A percentile compares a stretch with the other conserved stretches of the same genome.
phyloP scores from a whole-genome alignment of 2,113 vertebrate species.

The Lepus timidus region DNA sequence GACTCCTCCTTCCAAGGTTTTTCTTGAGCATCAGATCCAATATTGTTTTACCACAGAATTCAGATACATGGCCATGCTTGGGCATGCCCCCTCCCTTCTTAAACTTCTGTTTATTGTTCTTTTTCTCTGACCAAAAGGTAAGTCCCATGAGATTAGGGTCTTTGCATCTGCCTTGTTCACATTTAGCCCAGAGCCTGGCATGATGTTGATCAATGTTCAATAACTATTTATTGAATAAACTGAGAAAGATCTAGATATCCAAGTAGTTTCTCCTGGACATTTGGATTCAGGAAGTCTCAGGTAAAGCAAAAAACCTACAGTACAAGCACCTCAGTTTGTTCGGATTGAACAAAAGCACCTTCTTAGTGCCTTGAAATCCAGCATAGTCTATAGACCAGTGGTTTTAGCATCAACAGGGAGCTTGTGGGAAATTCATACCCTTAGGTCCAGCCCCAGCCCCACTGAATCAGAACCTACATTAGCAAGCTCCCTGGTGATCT shows the following conservation, averaged over 20 bases:
- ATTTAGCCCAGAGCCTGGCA: neutral
- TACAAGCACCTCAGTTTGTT: neutral
- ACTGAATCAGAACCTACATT: neutral
- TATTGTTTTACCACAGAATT: neutral
- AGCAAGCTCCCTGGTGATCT: neutral
- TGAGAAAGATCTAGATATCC: neutral
- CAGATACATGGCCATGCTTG: neutral
- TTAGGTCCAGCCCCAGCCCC: neutral
- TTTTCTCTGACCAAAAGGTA: slow-evolving; percentile 16
- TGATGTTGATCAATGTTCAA: neutral
- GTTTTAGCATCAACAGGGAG: neutral
- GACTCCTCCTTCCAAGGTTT: neutral
- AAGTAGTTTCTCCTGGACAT: neutral
- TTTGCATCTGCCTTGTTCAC: neutral
- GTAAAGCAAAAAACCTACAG: neutral
- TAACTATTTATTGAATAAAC: neutral
- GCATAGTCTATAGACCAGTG: neutral
- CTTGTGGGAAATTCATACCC: neutral
- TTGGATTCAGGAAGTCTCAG: neutral
- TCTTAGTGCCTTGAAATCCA: neutral
- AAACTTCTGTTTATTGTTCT: neutral
- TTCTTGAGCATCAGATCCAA: neutral
- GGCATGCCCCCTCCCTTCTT: neutral
- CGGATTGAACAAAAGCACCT: neutral
- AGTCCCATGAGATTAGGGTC: neutral